Percentiles rank a stretch among this genome's conserved stretches.
Conservation (phyloP, 2,113 vertebrate genomes). For the Helogale parvula region DNA sequence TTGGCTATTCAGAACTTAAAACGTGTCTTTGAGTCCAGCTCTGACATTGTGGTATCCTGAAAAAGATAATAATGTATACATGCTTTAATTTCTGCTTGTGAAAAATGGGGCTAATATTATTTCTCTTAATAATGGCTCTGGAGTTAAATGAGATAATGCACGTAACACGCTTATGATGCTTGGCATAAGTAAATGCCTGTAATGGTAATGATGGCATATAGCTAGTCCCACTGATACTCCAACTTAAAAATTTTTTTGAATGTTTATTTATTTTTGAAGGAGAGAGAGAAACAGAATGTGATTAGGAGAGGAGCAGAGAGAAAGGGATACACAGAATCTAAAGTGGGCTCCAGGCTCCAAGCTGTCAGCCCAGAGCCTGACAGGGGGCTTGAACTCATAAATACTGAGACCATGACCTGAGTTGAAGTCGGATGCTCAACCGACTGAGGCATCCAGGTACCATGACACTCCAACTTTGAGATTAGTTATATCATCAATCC, state of each 20-base stretch:
- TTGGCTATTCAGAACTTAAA: conserved; percentile 1
- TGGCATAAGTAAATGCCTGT: neutral
- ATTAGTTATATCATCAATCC: neutral
- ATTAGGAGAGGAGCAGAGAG: no score
- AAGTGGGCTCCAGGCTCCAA: no score
- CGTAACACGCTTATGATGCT: neutral
- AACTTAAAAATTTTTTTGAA: no score
- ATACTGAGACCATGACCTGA: no score
- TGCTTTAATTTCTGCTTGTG: neutral
- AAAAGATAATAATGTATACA: neutral
- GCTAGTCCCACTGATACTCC: neutral
- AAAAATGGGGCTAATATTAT: neutral
- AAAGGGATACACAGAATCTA: no score
- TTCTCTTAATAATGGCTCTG: neutral
- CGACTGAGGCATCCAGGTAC: no score
- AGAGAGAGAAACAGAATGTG: no score
- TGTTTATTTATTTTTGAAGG: no score
- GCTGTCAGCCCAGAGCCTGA: no score
- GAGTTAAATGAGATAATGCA: neutral
- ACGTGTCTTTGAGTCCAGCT: neutral
- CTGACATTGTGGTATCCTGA: neutral
- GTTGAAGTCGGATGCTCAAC: no score
- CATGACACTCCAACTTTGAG: neutral
- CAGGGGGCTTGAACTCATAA: no score
- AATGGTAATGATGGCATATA: neutral